Conservation (phyloP, 1,140 invertebrate genomes). For the Drosophila bifasciata region DNA sequence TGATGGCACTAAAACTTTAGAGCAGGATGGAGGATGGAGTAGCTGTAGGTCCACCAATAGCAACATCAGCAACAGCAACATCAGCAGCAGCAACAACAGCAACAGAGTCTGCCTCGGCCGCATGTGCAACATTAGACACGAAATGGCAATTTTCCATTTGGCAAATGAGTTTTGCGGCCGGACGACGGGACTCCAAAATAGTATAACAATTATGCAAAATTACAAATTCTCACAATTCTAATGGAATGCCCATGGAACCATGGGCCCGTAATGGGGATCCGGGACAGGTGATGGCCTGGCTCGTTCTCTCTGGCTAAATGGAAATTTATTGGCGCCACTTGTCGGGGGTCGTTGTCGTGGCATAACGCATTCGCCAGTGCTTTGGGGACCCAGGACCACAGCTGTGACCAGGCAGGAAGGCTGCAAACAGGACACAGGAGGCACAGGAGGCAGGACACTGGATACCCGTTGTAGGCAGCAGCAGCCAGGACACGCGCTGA, state of each 20-base stretch:
- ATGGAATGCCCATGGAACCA: conserved; percentile 61
- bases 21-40: background rate
- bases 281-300: conserved; percentile 17
- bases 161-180: conserved; percentile 83
- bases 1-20: conserved; percentile 69
- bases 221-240: conserved; percentile 84
- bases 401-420: conserved; percentile 41
- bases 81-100: no score
- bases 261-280: background rate
- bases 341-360: conserved; percentile 27
- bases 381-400: conserved; percentile 43
- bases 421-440: no score
- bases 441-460: background rate
- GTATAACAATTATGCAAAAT: conserved; percentile 84
- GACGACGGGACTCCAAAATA: conserved; percentile 79
- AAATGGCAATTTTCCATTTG: conserved; percentile 83
- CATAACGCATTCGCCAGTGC: background rate
- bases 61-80: background rate
- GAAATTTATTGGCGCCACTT: conserved; percentile 78
- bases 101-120: conserved; percentile 31
- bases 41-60: background rate
- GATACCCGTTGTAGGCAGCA: background rate
- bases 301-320: conserved; percentile 60
- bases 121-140: conserved; percentile 81
- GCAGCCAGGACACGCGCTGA: conserved; percentile 28